phyloP scores from a whole-genome alignment of 1,140 invertebrate genomes.

The Dinothrombium tinctorium region DNA sequence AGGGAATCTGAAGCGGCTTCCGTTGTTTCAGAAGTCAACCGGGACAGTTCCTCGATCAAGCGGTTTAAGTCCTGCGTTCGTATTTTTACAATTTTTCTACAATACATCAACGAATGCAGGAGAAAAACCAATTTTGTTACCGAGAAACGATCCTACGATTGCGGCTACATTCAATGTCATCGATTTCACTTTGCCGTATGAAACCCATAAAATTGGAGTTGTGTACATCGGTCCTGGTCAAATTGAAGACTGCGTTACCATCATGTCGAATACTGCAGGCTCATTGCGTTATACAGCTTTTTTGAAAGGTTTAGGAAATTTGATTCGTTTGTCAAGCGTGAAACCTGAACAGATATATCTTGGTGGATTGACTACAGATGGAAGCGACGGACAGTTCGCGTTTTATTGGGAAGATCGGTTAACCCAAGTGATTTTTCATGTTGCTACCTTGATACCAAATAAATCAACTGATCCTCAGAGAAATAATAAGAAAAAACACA shows the following conservation, averaged over 20 bases:
- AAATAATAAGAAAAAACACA: constrained; percentile 77
- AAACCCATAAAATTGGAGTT: constrained; percentile 86
- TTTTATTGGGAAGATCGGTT: constrained; percentile 90
- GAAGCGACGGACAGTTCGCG: constrained; percentile 72
- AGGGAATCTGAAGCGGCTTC: not conserved
- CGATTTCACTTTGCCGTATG: constrained; percentile 71
- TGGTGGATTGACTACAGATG: constrained; percentile 53
- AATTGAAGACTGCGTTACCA: constrained; percentile 55
- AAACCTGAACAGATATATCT: constrained; percentile 48
- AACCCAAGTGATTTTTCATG: constrained; percentile 82
- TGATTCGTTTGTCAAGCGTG: constrained; percentile 54
- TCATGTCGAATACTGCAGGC: constrained; percentile 65
- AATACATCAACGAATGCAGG: constrained; percentile 25
- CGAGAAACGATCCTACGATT: constrained; percentile 22
- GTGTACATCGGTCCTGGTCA: constrained; percentile 73
- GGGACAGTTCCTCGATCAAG: constrained; percentile 9
- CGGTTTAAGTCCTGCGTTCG: constrained; percentile 40
- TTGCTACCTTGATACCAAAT: constrained; percentile 84
- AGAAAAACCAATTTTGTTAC: constrained; percentile 37
- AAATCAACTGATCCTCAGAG: constrained; percentile 57
- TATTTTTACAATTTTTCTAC: constrained; percentile 78
- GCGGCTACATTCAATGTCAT: constrained; percentile 30
- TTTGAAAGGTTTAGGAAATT: constrained; percentile 50
- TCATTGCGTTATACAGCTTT: constrained; percentile 31
- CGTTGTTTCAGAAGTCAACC: not conserved